Conservation (phyloP, 2,888 invertebrate species). For the Lasioglossum figueresi region DNA sequence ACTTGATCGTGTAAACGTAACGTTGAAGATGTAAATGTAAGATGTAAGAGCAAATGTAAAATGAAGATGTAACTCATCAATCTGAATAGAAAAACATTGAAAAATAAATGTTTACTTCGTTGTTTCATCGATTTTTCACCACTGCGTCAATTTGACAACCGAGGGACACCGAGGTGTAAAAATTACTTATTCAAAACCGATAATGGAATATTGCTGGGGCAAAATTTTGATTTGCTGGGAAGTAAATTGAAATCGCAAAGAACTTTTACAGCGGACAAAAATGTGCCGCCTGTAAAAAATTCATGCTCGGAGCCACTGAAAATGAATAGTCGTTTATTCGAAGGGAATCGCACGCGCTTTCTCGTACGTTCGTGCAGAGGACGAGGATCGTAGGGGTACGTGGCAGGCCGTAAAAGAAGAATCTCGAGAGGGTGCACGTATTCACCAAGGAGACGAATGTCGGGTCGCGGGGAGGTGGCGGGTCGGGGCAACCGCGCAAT, state of each 20-base stretch:
- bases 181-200: too few species aligned
- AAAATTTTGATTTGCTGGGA: neutral
- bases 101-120: too few species aligned
- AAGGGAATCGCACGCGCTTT: neutral
- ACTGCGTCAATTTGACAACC: too few species aligned
- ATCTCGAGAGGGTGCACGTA: constrained; percentile 55
- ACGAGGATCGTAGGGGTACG: neutral
- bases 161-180: too few species aligned
- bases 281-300: neutral
- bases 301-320: neutral
- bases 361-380: neutral
- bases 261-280: neutral
- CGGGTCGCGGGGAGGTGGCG: constrained; percentile 8
- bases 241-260: too few species aligned
- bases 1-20: too few species aligned
- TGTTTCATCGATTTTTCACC: too few species aligned
- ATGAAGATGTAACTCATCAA: too few species aligned
- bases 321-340: neutral
- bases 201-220: too few species aligned
- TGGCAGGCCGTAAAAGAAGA: constrained; percentile 23
- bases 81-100: too few species aligned
- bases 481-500: constrained; percentile 77
- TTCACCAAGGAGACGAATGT: constrained; percentile 55
- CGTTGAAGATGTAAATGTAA: too few species aligned
- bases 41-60: too few species aligned